Conservation (phyloP, 1,140 invertebrate species). For the Octopus sinensis region DNA sequence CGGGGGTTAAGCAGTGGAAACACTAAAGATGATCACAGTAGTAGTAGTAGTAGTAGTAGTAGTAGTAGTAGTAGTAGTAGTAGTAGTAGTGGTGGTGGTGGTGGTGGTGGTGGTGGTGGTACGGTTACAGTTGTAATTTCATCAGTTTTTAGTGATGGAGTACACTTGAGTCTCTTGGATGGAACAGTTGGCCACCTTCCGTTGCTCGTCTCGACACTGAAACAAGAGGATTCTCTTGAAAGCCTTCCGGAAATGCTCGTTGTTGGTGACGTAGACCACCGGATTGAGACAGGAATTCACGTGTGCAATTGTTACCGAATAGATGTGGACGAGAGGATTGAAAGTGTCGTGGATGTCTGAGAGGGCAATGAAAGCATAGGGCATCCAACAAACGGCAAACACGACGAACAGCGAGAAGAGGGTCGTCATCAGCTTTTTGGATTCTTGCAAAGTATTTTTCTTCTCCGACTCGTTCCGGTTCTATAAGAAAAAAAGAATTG, state of each 20-base stretch:
- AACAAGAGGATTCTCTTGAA: constrained; percentile 14
- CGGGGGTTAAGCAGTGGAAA: too few relatives aligned
- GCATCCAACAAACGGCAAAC: constrained; percentile 37
- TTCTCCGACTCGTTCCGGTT: neutral
- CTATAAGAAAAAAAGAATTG: too few relatives aligned
- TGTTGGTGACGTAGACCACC: constrained; percentile 36
- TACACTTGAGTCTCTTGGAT: too few relatives aligned
- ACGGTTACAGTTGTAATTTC: too few relatives aligned
- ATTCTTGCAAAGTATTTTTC: constrained; percentile 1
- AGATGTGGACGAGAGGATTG: constrained; percentile 25
- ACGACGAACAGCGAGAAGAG: constrained; percentile 39
- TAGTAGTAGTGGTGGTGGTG: too few relatives aligned
- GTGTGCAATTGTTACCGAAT: constrained; percentile 35
- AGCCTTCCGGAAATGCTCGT: constrained; percentile 33
- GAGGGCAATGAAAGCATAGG: constrained; percentile 35
- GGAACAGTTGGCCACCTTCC: too few relatives aligned
- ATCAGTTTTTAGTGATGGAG: too few relatives aligned
- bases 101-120: too few relatives aligned
- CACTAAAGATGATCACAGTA: too few relatives aligned
- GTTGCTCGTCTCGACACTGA: too few relatives aligned
- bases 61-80: too few relatives aligned
- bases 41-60: too few relatives aligned
- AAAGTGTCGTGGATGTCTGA: constrained; percentile 26
- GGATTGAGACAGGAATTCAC: constrained; percentile 42
- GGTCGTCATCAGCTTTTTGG: constrained; percentile 27